Conservation (phyloP, 2,888 invertebrate species). For the Drosophila kanekoi region DNA sequence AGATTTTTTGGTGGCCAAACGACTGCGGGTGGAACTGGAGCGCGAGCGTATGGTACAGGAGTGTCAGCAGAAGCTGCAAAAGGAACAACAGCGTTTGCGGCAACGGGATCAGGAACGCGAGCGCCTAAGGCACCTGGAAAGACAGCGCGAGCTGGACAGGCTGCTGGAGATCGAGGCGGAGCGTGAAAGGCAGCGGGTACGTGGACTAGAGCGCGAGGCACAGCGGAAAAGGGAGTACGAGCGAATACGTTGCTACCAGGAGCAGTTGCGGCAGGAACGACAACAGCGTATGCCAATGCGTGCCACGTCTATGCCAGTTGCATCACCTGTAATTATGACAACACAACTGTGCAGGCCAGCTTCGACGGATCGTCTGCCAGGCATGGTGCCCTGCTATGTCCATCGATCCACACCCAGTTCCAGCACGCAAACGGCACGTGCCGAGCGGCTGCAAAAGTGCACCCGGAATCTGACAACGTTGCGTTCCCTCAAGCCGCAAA, state of each 20-base stretch:
- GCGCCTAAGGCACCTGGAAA: constrained; percentile 39
- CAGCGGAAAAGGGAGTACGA: constrained; percentile 33
- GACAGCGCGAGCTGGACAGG: constrained; percentile 33
- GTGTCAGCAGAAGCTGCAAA: constrained; percentile 23
- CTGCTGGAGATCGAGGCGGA: constrained; percentile 39
- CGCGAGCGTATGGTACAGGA: constrained; percentile 6
- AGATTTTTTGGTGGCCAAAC: constrained; percentile 5
- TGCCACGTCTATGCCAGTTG: constrained; percentile 15
- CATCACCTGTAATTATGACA: constrained; percentile 25
- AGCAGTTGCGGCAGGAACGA: constrained; percentile 15
- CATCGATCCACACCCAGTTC: neutral
- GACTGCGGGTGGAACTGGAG: constrained; percentile 15
- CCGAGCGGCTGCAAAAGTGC: constrained; percentile 18
- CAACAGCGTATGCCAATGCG: constrained; percentile 23
- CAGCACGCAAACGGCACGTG: constrained; percentile 1
- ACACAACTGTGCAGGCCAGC: constrained; percentile 35
- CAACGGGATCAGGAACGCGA: constrained; percentile 46
- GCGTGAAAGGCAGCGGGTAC: constrained; percentile 21
- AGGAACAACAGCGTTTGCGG: constrained; percentile 21
- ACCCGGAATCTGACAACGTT: constrained; percentile 18
- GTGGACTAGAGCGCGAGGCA: constrained; percentile 29
- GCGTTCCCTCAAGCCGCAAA: constrained; percentile 13
- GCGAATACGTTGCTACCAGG: constrained; percentile 10
- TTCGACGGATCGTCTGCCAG: constrained; percentile 64
- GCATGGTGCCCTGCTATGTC: constrained; percentile 56